phyloP scores from a whole-genome alignment of 2,113 vertebrate genomes.

The Barbus barbus region DNA sequence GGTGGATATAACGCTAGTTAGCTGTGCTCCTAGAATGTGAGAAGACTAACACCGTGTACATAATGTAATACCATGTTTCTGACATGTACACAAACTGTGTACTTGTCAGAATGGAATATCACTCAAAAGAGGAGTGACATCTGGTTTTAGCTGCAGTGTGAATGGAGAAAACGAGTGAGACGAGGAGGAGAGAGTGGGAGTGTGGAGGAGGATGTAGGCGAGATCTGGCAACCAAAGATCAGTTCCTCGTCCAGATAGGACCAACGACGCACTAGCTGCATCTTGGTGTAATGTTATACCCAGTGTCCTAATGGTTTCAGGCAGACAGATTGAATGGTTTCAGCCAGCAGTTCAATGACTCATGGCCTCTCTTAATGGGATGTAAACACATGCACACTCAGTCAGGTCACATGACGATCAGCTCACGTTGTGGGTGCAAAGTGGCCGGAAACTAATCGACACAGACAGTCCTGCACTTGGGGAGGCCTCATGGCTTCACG shows the following conservation, averaged over 20 bases:
- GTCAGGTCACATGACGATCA: conserved; percentile 5
- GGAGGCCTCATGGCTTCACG: background rate
- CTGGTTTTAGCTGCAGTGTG: background rate
- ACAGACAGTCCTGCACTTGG: background rate
- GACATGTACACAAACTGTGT: too few species aligned
- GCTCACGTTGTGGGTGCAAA: background rate
- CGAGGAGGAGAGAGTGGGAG: background rate
- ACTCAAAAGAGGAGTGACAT: conserved; percentile 3
- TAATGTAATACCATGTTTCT: background rate
- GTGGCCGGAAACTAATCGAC: conserved; percentile 1
- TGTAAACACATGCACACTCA: background rate
- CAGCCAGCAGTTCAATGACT: background rate
- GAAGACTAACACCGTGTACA: background rate
- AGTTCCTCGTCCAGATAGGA: conserved; percentile 42
- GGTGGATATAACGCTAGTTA: background rate
- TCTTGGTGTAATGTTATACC: background rate
- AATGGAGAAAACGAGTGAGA: conserved; percentile 31
- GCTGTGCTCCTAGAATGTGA: background rate
- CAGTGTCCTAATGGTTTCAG: conserved; percentile 17
- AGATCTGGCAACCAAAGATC: conserved; percentile 5
- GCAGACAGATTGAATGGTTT: conserved; percentile 30
- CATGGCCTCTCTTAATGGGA: background rate
- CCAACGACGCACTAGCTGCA: background rate
- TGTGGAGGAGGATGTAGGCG: background rate
- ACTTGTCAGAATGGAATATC: background rate